These are phyloP conservation scores for Lophotriccus pileatus DNA, from an alignment of 2,797 vertebrate species.

Conservation along the genomic window DNA sequence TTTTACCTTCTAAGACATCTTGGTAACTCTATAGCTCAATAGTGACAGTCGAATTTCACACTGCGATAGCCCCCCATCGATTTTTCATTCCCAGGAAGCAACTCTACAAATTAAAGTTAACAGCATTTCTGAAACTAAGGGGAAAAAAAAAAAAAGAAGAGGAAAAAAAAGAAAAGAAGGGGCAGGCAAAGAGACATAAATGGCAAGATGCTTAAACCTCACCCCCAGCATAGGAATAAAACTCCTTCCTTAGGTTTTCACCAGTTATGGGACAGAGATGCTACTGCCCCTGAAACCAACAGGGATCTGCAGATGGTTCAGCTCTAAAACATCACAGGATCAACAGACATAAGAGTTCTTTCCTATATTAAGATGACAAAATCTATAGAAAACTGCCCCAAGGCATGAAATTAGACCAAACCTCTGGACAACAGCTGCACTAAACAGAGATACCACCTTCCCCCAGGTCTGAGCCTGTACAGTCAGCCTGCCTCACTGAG, in stretches of 20 bases:
- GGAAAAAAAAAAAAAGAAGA: background rate
- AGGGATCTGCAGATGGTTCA: background rate
- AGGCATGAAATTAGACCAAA: background rate
- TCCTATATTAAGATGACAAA: background rate
- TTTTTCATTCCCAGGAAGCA: slow-evolving; percentile 73
- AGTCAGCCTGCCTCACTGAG: background rate
- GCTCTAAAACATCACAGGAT: background rate
- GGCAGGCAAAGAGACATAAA: background rate
- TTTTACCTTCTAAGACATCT: slow-evolving; percentile 70
- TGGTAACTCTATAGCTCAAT: slow-evolving; percentile 72
- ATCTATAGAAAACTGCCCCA: background rate
- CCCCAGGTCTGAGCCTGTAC: background rate
- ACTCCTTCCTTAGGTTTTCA: background rate
- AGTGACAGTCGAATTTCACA: slow-evolving; percentile 74
- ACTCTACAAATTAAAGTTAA: slow-evolving; percentile 76
- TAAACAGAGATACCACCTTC: background rate
- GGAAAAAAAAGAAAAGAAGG: background rate
- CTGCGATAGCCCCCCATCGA: slow-evolving; percentile 72
- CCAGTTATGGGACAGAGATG: background rate
- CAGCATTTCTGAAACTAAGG: slow-evolving; percentile 69
- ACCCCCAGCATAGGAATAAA: background rate
- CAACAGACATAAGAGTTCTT: background rate
- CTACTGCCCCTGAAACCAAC: background rate
- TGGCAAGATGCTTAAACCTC: background rate
- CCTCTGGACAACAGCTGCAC: background rate